Evolutionary conservation across 30 jellyfish, hydroid and myxozoan genomes (phyloP).

Genomic region (Aurelia sp.): DNA sequence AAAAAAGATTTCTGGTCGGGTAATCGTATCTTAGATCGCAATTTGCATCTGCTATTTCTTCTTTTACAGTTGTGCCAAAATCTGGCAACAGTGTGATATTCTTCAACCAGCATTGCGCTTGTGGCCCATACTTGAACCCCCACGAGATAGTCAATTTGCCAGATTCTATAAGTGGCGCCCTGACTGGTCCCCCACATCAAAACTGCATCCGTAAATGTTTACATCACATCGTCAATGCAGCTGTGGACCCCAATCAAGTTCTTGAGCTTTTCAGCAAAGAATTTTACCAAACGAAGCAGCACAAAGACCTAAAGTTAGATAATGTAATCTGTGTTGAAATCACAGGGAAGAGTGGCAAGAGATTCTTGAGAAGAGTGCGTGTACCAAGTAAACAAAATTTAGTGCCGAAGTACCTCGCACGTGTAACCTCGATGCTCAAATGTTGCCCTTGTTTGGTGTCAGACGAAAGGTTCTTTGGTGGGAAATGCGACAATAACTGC

Average conservation of each 20-base stretch:
- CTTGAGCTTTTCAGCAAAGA: slow-evolving; percentile 97
- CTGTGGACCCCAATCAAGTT: slow-evolving; percentile 91
- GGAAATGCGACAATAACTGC: slow-evolving; percentile 87
- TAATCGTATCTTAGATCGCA: no score
- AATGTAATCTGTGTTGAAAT: slow-evolving; percentile 93
- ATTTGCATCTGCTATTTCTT: neutral
- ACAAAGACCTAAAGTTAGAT: slow-evolving; percentile 94
- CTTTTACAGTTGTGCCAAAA: slow-evolving; percentile 64
- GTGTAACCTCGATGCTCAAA: slow-evolving; percentile 90
- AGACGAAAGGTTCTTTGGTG: slow-evolving; percentile 93
- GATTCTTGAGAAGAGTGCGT: slow-evolving; percentile 90
- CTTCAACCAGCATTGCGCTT: slow-evolving; percentile 94
- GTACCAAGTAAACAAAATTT: slow-evolving; percentile 95
- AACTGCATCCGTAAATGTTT: slow-evolving; percentile 93
- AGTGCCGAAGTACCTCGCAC: slow-evolving; percentile 77
- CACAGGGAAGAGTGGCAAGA: slow-evolving; percentile 95
- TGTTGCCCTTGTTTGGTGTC: slow-evolving; percentile 93
- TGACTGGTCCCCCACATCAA: slow-evolving; percentile 99
- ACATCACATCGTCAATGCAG: slow-evolving; percentile 94
- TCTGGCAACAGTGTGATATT: slow-evolving; percentile 86
- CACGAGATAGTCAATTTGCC: slow-evolving; percentile 89
- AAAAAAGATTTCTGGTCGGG: no score
- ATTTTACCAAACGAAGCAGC: slow-evolving; percentile 95
- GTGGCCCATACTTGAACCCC: slow-evolving; percentile 94
- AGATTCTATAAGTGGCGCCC: slow-evolving; percentile 86